These are phyloP conservation scores for Sminthurides aquaticus DNA, from an alignment of 2,888 invertebrate species.

Conservation along the genomic window DNA sequence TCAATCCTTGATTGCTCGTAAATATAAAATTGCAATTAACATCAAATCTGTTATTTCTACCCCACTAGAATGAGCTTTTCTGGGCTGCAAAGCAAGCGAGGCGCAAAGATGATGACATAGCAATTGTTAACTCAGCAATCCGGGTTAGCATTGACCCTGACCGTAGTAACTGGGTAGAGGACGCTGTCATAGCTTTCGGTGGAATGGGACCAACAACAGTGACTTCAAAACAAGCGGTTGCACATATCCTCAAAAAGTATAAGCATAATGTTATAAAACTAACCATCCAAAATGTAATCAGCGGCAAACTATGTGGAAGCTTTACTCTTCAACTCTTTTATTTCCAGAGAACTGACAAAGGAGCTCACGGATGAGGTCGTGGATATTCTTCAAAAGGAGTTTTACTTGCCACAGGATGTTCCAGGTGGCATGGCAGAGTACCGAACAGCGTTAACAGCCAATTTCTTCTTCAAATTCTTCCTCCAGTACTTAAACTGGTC, in stretches of 20 bases:
- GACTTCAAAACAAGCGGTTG: conserved; percentile 60
- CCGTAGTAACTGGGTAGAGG: conserved; percentile 51
- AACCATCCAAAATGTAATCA: too few species aligned
- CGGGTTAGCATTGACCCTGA: conserved; percentile 59
- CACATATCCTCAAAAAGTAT: conserved; percentile 53
- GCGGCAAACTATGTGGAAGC: too few species aligned
- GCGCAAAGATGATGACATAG: conserved; percentile 88
- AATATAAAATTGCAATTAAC: too few species aligned
- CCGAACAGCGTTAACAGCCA: conserved; percentile 63
- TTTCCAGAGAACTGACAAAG: conserved; percentile 57
- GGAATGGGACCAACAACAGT: conserved; percentile 87
- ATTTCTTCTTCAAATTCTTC: conserved; percentile 54
- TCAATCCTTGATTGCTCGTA: too few species aligned
- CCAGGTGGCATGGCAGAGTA: conserved; percentile 80
- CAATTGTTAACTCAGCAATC: conserved; percentile 78
- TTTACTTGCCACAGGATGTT: conserved; percentile 64
- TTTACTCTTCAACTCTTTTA: conserved; percentile 44
- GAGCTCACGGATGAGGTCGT: conserved; percentile 57
- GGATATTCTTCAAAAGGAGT: conserved; percentile 60
- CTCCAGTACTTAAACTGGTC: conserved; percentile 44
- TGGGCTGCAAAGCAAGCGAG: conserved; percentile 85
- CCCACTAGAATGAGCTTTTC: conserved; percentile 59
- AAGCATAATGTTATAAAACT: conserved; percentile 27
- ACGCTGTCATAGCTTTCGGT: conserved; percentile 71
- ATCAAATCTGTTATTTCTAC: too few species aligned